Evolutionary conservation across 2,888 invertebrate genomes (phyloP).

Genomic region (Lasioglossum marginatum): DNA sequence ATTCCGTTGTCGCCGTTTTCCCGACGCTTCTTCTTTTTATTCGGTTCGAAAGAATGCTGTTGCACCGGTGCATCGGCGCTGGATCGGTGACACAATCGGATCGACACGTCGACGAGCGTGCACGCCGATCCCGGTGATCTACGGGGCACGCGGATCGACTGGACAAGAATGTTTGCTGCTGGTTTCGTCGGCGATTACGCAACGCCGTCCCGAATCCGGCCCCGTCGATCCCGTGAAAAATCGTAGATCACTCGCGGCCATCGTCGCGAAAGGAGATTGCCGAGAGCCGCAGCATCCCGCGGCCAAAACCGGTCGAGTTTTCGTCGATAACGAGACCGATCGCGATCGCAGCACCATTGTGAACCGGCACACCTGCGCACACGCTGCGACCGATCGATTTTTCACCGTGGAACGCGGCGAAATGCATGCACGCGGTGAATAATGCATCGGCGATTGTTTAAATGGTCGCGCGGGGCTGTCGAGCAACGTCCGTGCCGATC

Average conservation of each 20-base stretch:
- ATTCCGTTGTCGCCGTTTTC: not conserved
- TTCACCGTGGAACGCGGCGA: constrained; percentile 22
- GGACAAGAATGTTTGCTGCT: not conserved
- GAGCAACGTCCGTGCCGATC: not conserved
- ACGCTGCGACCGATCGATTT: constrained; percentile 34
- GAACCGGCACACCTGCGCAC: constrained; percentile 32
- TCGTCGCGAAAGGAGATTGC: constrained; percentile 32
- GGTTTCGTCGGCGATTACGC: not conserved
- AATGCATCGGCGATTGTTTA: constrained; percentile 38
- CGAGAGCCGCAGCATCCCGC: constrained; percentile 11
- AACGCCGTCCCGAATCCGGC: constrained; percentile 8
- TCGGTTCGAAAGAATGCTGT: not conserved
- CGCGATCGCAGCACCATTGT: constrained; percentile 29
- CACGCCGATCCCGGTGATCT: constrained; percentile 1
- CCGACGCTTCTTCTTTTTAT: not conserved
- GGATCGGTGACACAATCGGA: constrained; percentile 10
- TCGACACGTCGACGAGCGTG: not conserved
- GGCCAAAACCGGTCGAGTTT: constrained; percentile 4
- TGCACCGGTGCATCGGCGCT: not conserved
- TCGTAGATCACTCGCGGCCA: constrained; percentile 40
- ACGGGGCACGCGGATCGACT: not conserved
- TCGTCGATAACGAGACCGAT: constrained; percentile 15
- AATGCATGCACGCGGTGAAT: constrained; percentile 34
- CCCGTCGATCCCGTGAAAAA: constrained; percentile 32
- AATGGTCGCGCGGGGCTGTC: constrained; percentile 12